Conservation (phyloP, 2,888 invertebrate species). For the Watsonalla cultraria region DNA sequence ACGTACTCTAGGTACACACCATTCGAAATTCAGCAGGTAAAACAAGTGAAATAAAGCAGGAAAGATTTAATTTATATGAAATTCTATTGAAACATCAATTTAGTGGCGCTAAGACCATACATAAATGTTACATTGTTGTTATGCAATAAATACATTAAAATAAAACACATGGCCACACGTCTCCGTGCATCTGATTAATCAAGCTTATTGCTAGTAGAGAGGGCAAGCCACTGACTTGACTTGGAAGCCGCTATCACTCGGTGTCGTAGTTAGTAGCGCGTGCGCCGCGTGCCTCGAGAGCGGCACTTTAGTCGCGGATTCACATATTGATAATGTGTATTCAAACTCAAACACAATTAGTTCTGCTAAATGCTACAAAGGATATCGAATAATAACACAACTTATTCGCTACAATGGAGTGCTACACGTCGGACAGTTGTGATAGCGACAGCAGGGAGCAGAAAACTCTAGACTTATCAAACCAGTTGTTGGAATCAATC, state of each 20-base stretch:
- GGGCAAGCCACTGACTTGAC: constrained; percentile 3
- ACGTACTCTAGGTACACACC: too few relatives aligned
- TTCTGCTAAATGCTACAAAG: constrained; percentile 21
- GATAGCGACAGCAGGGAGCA: constrained; percentile 86
- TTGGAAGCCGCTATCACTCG: not conserved
- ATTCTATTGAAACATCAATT: too few relatives aligned
- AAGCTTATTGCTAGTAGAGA: constrained; percentile 3
- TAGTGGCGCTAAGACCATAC: not conserved
- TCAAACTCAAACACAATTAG: constrained; percentile 13
- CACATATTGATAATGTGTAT: constrained; percentile 44
- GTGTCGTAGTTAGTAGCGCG: constrained; percentile 53
- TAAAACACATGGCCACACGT: not conserved
- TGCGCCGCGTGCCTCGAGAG: constrained; percentile 46
- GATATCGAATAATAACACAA: constrained; percentile 16
- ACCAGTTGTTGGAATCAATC: constrained; percentile 75
- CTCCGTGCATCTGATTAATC: constrained; percentile 8
- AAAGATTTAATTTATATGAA: too few relatives aligned
- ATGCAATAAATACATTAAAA: not conserved
- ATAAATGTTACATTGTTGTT: not conserved
- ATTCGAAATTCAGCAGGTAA: too few relatives aligned
- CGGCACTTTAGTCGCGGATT: constrained; percentile 21
- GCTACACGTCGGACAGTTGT: constrained; percentile 90
- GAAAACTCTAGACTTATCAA: constrained; percentile 83
- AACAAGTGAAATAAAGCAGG: too few relatives aligned
- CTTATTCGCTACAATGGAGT: constrained; percentile 79